phyloP scores from a whole-genome alignment of 2,797 vertebrate genomes.

The Propithecus deckenii region DNA sequence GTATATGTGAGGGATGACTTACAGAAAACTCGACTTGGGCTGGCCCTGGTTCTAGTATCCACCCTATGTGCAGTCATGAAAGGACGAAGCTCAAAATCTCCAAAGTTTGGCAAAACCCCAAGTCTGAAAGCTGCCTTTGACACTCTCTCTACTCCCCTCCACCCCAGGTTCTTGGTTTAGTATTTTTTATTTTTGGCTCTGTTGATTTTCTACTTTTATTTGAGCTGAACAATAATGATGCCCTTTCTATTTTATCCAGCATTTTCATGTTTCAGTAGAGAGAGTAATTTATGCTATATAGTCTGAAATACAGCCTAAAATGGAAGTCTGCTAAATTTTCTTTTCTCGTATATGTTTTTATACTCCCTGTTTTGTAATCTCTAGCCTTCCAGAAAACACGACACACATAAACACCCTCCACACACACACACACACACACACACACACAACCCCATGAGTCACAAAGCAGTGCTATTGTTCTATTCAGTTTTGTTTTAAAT shows the following conservation, averaged over 20 bases:
- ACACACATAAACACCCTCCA: background rate
- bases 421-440: background rate
- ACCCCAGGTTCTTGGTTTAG: background rate
- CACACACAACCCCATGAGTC: background rate
- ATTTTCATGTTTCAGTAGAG: conserved; percentile 42
- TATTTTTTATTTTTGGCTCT: background rate
- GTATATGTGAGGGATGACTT: background rate
- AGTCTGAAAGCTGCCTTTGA: background rate
- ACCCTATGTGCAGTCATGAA: background rate
- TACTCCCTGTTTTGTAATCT: conserved; percentile 41
- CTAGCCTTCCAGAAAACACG: conserved; percentile 29
- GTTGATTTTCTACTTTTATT: conserved; percentile 27
- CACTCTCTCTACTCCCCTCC: background rate
- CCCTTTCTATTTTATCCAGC: conserved; percentile 29
- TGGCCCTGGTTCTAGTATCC: background rate
- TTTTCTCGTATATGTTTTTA: conserved; percentile 41
- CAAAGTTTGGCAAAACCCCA: background rate
- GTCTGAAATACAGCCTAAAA: conserved; percentile 19
- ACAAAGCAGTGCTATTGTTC: conserved; percentile 51
- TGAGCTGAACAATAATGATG: background rate
- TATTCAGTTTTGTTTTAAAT: conserved; percentile 55
- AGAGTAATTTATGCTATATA: conserved; percentile 39
- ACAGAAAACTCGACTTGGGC: background rate
- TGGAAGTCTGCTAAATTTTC: conserved; percentile 40
- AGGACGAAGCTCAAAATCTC: conserved; percentile 12